Base-by-base conservation (phyloP, 2,113 vertebrate genomes). In the Microcebus tavaratra region DNA sequence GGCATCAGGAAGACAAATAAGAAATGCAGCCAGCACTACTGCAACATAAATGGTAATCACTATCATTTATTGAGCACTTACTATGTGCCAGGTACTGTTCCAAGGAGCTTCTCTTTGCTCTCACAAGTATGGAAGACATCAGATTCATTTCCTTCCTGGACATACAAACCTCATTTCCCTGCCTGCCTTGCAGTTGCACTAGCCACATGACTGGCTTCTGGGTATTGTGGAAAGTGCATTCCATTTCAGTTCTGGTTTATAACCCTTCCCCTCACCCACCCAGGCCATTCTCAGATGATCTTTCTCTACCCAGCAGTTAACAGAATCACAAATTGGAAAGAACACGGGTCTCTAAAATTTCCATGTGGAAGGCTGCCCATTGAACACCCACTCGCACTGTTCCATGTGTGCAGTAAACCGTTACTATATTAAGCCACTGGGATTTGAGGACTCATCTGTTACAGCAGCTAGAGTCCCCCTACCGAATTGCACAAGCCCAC, bases 201-300 rank as follows among this genome's bases (percentile, higher is more conserved):
- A 57, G 39, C 15, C 29, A 11, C 1, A 1, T 39, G 53, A 73
- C 20, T 48, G 27, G 45, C 8, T 17, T 93, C 84, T 6, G 1
- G n/a, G 68, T 39, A 20, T 61, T 31, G 6, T 17, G 39, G 57
- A 36, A 68, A 34, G 7, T 53, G 17, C 4, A 5, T 39, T 5
- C 13, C 83, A 65, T 79, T 73, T 67, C 36, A 10, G 20, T 9
- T 36, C 57, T 76, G 50, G n/a, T 20, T 31, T 42, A 9, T 25
- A 45, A 61, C 3, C 8, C 8, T 1, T 42, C 8, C 1, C 6
- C 12, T 73, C 39, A 48, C 42, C 34, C 2, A 2, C n/a, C 4
- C 13, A 25, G n/a, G 57, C 45, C 65, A 70, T 1, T 14, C 12
- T 55, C 25, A 31, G 2, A 20, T 42, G 15, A 14, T 25, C 34